Evolutionary conservation across 2,113 vertebrate genomes (phyloP).

Genomic region (Blennius ocellaris): DNA sequence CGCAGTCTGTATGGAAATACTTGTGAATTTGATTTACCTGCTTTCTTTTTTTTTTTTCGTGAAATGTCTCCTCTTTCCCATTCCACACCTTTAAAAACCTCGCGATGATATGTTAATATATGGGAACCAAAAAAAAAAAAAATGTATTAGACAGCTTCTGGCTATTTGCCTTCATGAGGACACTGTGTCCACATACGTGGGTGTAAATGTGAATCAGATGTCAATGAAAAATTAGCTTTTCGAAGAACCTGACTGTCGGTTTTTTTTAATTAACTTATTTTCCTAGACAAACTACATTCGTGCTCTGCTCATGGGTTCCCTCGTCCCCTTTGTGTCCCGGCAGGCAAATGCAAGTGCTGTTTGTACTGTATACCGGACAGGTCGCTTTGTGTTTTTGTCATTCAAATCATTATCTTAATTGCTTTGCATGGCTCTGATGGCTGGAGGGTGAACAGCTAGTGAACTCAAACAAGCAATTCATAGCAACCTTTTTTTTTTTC

Average conservation of each 20-base stretch:
- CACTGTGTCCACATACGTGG: slow-evolving; percentile 20
- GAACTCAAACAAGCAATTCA: slow-evolving; percentile 41
- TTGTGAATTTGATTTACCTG: slow-evolving; percentile 2
- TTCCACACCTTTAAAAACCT: slow-evolving; percentile 9
- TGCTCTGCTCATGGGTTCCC: slow-evolving; percentile 34
- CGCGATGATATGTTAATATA: slow-evolving; percentile 43
- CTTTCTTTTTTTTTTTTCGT: neutral
- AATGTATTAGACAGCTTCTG: neutral
- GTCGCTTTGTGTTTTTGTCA: slow-evolving; percentile 59
- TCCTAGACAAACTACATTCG: slow-evolving; percentile 10
- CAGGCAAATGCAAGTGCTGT: slow-evolving; percentile 36
- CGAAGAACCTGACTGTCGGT: neutral
- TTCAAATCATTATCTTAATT: slow-evolving; percentile 65
- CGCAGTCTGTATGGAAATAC: neutral
- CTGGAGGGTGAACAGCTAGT: slow-evolving; percentile 13
- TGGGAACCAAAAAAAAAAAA: neutral
- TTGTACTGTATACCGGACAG: slow-evolving; percentile 35
- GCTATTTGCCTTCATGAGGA: slow-evolving; percentile 15
- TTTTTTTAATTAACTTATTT: slow-evolving; percentile 21
- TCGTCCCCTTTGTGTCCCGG: slow-evolving; percentile 27
- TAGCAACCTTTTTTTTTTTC: slow-evolving; percentile 28
- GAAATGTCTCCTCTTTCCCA: slow-evolving; percentile 15
- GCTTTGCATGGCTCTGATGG: slow-evolving; percentile 55
- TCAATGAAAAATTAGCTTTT: slow-evolving; percentile 41
- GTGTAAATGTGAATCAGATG: slow-evolving; percentile 17